Conservation (phyloP, 1,140 invertebrate species). For the Teleogryllus occipitalis region DNA sequence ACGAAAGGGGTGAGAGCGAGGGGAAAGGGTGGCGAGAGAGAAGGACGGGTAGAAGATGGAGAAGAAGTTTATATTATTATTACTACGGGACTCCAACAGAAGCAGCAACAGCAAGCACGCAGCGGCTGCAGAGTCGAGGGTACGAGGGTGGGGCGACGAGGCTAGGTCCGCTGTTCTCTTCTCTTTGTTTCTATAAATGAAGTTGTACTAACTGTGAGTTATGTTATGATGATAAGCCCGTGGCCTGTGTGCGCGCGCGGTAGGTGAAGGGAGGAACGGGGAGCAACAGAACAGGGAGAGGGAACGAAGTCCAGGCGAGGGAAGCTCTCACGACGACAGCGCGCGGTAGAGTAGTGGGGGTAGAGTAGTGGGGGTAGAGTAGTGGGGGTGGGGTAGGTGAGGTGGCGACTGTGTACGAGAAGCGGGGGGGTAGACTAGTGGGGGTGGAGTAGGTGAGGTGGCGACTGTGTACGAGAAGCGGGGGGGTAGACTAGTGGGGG, state of each 20-base stretch:
- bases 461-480: too few species aligned
- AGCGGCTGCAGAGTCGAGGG: neutral
- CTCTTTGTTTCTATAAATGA: constrained; percentile 1
- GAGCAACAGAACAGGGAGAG: neutral
- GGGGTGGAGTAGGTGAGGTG: too few species aligned
- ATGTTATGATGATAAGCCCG: constrained; percentile 4
- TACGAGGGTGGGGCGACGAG: neutral
- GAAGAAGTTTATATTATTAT: constrained; percentile 1
- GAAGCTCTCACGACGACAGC: neutral
- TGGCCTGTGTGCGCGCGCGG: neutral
- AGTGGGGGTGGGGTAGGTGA: too few species aligned
- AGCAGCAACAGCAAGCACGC: neutral
- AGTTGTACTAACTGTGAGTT: constrained; percentile 4
- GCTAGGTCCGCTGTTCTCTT: neutral
- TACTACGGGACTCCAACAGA: neutral
- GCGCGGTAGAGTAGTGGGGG: neutral
- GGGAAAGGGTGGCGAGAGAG: too few species aligned
- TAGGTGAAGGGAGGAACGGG: neutral
- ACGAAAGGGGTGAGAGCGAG: too few species aligned
- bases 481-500: too few species aligned
- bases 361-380: too few species aligned
- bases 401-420: too few species aligned
- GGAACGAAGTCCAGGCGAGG: neutral
- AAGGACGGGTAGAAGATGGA: neutral
- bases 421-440: too few species aligned